Evolutionary conservation across 2,888 invertebrate species (phyloP).

Genomic region (Halictus ligatus): DNA sequence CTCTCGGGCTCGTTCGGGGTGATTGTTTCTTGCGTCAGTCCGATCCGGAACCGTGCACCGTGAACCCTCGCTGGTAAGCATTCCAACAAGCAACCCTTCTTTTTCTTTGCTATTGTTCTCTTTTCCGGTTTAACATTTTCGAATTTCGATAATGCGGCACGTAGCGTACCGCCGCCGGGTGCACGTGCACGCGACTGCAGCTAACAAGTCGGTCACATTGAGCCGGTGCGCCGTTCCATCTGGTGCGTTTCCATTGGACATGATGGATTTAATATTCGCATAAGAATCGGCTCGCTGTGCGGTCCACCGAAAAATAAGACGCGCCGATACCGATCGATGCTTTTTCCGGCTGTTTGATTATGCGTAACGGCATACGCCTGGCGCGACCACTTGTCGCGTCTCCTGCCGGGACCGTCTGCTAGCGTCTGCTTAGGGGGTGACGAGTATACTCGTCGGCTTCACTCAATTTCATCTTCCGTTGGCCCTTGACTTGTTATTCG

Average conservation of each 20-base stretch:
- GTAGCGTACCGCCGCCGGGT: conserved; percentile 37
- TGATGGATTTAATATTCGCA: conserved; percentile 32
- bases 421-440: background rate
- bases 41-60: background rate
- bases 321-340: background rate
- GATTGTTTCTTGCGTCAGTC: conserved; percentile 19
- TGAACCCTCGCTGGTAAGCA: conserved; percentile 51
- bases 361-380: background rate
- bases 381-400: conserved; percentile 48
- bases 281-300: conserved; percentile 1
- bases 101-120: background rate
- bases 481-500: background rate
- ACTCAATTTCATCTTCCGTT: background rate
- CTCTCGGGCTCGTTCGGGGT: conserved; percentile 26
- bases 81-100: background rate
- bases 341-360: conserved; percentile 25
- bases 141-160: background rate
- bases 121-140: background rate
- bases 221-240: conserved; percentile 71
- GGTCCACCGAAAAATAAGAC: conserved; percentile 12
- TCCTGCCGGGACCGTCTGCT: background rate
- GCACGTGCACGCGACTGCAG: conserved; percentile 68
- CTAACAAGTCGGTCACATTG: conserved; percentile 54
- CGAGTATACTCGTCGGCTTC: background rate
- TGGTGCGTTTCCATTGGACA: conserved; percentile 64